Percentiles rank a stretch among this genome's conserved stretches.
Conservation (phyloP, 2,797 vertebrate species). For the Nannoperca obscura region DNA sequence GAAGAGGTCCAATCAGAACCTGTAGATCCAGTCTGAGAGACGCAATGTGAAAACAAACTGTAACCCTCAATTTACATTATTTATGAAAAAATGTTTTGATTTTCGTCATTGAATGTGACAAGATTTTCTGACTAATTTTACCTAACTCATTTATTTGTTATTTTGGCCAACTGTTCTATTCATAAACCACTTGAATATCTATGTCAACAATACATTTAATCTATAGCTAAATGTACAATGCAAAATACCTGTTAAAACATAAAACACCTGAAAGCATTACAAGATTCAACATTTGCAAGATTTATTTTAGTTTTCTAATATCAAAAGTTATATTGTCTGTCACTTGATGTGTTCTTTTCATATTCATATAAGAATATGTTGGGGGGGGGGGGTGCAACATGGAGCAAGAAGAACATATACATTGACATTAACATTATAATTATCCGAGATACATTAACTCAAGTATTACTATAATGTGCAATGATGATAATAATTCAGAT, state of each 20-base stretch:
- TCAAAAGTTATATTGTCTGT: background rate
- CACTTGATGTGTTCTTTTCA: background rate
- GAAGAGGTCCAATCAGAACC: background rate
- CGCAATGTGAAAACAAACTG: too few relatives aligned
- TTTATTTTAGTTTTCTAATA: background rate
- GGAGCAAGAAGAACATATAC: background rate
- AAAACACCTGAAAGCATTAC: background rate
- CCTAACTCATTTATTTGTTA: background rate
- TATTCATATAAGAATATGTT: background rate
- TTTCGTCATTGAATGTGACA: background rate
- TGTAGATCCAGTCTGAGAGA: too few relatives aligned
- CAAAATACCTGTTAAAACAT: background rate
- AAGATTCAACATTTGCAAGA: background rate
- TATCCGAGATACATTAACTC: background rate
- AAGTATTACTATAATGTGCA: constrained; percentile 1
- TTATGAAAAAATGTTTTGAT: background rate
- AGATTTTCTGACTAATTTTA: background rate
- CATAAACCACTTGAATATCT: background rate
- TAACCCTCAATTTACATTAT: background rate
- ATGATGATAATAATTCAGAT: constrained; percentile 1
- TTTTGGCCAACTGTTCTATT: background rate
- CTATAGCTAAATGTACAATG: background rate
- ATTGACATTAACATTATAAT: background rate
- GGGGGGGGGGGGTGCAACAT: too few relatives aligned
- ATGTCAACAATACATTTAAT: background rate